These are phyloP conservation scores for Colaptes auratus DNA, from an alignment of 2,113 vertebrate species.

Conservation along the genomic window DNA sequence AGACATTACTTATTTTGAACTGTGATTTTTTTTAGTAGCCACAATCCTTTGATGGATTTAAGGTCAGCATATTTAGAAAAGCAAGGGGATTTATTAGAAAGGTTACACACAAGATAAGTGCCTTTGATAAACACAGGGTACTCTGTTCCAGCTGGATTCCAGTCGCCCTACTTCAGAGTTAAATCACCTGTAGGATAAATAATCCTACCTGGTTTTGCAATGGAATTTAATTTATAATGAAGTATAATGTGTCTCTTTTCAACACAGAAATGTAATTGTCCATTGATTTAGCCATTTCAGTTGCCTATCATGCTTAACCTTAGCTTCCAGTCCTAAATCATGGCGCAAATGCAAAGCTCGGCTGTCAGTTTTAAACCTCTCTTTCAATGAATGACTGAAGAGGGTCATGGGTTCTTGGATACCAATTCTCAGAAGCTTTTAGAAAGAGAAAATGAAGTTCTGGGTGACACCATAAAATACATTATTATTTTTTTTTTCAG, in stretches of 20 bases:
- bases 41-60: neutral
- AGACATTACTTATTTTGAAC: neutral
- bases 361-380: neutral
- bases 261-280: neutral
- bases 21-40: neutral
- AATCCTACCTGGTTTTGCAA: neutral
- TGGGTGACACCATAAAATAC: neutral
- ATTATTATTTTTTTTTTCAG: neutral
- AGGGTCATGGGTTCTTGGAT: neutral
- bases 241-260: neutral
- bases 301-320: neutral
- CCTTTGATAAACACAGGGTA: neutral
- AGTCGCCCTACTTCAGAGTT: neutral
- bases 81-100: neutral
- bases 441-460: neutral
- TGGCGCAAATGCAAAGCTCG: neutral
- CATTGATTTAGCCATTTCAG: neutral
- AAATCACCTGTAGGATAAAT: neutral
- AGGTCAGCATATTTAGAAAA: neutral
- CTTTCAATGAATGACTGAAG: neutral
- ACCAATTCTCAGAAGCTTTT: neutral
- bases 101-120: fast-evolving
- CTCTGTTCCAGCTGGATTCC: neutral
- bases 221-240: neutral
- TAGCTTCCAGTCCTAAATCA: neutral